Base-by-base conservation (phyloP, 2,113 vertebrate genomes). In the Urocitellus parryii region DNA sequence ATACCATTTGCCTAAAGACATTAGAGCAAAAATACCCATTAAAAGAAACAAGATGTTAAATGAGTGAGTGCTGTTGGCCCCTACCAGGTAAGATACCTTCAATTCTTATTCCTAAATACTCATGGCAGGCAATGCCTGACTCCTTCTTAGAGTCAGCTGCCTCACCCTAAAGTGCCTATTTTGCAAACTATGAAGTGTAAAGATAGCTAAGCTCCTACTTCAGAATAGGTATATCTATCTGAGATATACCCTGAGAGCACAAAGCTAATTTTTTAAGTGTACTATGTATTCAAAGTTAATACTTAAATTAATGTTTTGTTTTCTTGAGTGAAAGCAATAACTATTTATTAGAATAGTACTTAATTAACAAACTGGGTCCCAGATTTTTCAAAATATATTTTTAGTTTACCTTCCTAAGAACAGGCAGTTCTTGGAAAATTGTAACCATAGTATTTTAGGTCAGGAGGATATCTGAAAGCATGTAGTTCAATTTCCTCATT, bases 401-500 rank as follows among this genome's bases (percentile, higher is more conserved):
- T 95, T 42, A 83, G 37, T 88, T 73, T 79, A 83, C 82, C 16
- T 87, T 25, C 42, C n/a, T 58, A 42, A 51, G 53, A 95, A 77
- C 29, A 87, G 9, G 53, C 29, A 53, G 37, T 61, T 90, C 29
- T 48, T 95, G 63, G 65, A 81, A 90, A 67, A 81, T 45, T 58
- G 45, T 9, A 58, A 80, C 73, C 22, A 34, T 18, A 42, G 12
- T 73, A 58, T 51, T 48, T 83, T 85, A 70, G 24, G 61, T 86
- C 67, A 70, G 39, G 32, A 17, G 22, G 8, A 68, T 80, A 27
- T 80, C 81, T 14, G 25, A 78, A 70, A 78, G 51, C 3, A 56
- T 45, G 17, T 56, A 37, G 58, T 89, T 56, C 42, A 85, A 37
- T 42, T 65, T 84, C 74, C 34, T 81, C 34, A 51, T 68, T 91